phyloP scores from a whole-genome alignment of 2,888 invertebrate genomes.

The Rambutsinella grinnellia region DNA sequence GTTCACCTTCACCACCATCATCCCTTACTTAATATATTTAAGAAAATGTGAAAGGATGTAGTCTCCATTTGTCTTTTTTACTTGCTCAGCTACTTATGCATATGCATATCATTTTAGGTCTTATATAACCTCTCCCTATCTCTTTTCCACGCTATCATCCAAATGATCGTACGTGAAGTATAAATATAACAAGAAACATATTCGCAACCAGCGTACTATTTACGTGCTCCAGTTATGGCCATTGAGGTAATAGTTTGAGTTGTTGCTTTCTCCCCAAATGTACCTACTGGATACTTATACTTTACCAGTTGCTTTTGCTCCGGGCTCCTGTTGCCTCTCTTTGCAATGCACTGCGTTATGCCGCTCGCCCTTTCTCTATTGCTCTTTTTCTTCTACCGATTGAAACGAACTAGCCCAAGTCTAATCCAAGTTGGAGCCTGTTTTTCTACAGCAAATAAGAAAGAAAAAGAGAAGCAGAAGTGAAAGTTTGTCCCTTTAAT shows the following conservation, averaged over 20 bases:
- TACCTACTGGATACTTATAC: slow-evolving; percentile 1
- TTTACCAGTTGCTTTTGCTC: slow-evolving; percentile 48
- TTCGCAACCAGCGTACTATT: background rate
- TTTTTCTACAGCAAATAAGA: slow-evolving; percentile 51
- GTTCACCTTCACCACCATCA: background rate
- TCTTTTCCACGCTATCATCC: slow-evolving; percentile 41
- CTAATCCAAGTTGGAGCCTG: slow-evolving; percentile 48
- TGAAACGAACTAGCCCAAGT: slow-evolving; percentile 51
- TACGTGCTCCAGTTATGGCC: slow-evolving; percentile 37
- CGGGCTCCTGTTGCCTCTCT: slow-evolving; percentile 28
- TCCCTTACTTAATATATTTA: background rate
- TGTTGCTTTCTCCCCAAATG: slow-evolving; percentile 8
- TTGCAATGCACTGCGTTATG: slow-evolving; percentile 6
- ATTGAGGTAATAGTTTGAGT: slow-evolving; percentile 18
- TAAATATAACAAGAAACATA: slow-evolving; percentile 4
- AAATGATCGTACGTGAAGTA: slow-evolving; percentile 35
- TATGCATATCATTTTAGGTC: background rate
- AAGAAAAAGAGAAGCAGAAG: slow-evolving; percentile 21
- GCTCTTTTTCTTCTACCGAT: slow-evolving; percentile 1
- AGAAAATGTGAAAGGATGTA: background rate
- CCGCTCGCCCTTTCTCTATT: background rate
- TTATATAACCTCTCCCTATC: slow-evolving; percentile 9
- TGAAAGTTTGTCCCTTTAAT: background rate
- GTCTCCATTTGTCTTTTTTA: background rate
- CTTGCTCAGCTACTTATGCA: background rate